Evolutionary conservation across 2,797 vertebrate genomes (phyloP).

Genomic region (Esox lucius): DNA sequence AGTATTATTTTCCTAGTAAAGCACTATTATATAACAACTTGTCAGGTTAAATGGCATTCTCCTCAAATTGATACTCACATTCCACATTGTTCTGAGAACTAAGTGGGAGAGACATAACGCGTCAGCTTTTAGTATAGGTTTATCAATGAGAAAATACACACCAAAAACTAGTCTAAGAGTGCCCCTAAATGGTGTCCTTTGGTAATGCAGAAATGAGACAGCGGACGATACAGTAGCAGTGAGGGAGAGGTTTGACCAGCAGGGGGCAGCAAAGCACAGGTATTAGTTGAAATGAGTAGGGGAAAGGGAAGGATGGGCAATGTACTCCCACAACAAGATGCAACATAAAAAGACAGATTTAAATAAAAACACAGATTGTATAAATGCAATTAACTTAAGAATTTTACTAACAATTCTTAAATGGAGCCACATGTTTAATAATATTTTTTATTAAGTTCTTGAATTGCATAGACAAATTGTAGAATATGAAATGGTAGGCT

Average conservation of each 20-base stretch:
- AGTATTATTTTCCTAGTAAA: background rate
- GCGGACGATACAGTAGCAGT: slow-evolving; percentile 73
- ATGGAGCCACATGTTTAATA: slow-evolving; percentile 31
- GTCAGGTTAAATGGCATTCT: slow-evolving; percentile 32
- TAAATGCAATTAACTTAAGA: slow-evolving; percentile 56
- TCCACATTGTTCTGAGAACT: slow-evolving; percentile 82
- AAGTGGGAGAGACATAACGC: slow-evolving; percentile 70
- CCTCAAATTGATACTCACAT: slow-evolving; percentile 77
- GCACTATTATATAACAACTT: slow-evolving; percentile 14
- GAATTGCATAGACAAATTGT: slow-evolving; percentile 18
- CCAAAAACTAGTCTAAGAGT: slow-evolving; percentile 75
- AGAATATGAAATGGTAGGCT: slow-evolving; percentile 21
- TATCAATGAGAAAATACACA: slow-evolving; percentile 74
- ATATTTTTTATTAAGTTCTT: slow-evolving; percentile 32
- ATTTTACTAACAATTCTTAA: slow-evolving; percentile 49
- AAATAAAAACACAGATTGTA: slow-evolving; percentile 50
- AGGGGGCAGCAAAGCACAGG: slow-evolving; percentile 71
- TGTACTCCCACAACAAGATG: slow-evolving; percentile 26
- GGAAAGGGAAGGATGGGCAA: slow-evolving; percentile 40
- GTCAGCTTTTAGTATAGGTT: slow-evolving; percentile 55
- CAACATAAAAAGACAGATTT: slow-evolving; percentile 48
- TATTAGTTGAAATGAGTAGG: slow-evolving; percentile 55
- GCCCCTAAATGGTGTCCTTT: slow-evolving; percentile 70
- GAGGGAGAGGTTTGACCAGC: slow-evolving; percentile 49
- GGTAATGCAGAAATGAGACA: slow-evolving; percentile 72